Conservation (phyloP, 2,888 invertebrate species). For the Netelia fuscicornis region DNA sequence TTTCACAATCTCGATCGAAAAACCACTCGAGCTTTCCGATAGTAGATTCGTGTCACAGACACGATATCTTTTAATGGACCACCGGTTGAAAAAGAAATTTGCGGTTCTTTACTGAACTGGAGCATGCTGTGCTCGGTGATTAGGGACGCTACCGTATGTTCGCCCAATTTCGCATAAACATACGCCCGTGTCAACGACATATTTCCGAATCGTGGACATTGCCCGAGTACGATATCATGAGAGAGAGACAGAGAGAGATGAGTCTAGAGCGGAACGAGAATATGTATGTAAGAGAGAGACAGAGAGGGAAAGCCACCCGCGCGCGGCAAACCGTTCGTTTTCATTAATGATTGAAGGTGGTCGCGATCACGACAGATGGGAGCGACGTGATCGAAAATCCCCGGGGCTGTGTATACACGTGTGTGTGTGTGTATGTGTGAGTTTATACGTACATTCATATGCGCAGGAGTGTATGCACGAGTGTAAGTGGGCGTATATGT, state of each 20-base stretch:
- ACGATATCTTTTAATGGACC: too few relatives aligned
- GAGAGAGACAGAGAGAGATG: not conserved
- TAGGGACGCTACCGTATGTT: conserved; percentile 13
- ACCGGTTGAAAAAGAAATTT: too few relatives aligned
- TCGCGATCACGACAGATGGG: conserved; percentile 82
- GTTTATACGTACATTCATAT: not conserved
- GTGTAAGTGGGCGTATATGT: not conserved
- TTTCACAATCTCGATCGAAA: too few relatives aligned
- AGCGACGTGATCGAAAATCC: conserved; percentile 80
- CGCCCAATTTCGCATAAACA: conserved; percentile 71
- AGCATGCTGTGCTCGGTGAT: conserved; percentile 7
- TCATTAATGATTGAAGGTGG: conserved; percentile 82
- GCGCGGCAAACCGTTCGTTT: conserved; percentile 75
- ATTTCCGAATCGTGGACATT: conserved; percentile 37
- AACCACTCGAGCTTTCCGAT: too few relatives aligned
- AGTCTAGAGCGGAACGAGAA: not conserved
- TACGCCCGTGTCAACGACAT: conserved; percentile 72
- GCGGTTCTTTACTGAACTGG: conserved; percentile 2
- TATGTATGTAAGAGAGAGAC: not conserved
- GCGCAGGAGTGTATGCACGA: not conserved
- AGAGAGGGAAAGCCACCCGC: conserved; percentile 1
- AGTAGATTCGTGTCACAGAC: too few relatives aligned
- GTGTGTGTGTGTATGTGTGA: not conserved
- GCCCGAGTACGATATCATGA: not conserved
- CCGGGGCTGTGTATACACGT: not conserved